Conservation (phyloP, 2,113 vertebrate genomes). For the Aphelocoma coerulescens region DNA sequence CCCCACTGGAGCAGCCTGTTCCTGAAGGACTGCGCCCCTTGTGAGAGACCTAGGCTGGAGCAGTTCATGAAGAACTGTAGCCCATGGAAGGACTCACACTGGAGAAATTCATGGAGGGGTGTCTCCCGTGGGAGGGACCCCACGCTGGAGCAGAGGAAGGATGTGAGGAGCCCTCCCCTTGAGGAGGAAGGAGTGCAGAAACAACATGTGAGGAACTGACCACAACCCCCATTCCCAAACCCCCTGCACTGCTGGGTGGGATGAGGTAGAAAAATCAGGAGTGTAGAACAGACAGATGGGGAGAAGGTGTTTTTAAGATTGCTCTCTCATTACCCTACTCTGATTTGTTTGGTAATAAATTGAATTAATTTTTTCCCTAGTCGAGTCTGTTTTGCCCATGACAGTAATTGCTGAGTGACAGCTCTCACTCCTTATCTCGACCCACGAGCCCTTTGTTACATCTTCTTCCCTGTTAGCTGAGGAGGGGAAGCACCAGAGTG, state of each 20-base stretch:
- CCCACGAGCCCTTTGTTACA: fast-evolving
- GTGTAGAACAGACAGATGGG: neutral
- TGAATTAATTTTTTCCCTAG: neutral
- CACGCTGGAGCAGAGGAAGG: fast-evolving
- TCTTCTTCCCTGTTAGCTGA: neutral
- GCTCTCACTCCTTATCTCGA: neutral
- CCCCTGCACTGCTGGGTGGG: fast-evolving
- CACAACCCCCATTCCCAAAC: neutral
- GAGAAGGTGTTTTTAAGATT: neutral
- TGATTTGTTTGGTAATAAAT: neutral
- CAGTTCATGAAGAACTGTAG: neutral
- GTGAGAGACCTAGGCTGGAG: neutral
- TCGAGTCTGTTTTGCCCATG: fast-evolving
- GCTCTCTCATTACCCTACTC: neutral
- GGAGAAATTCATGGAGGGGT: neutral
- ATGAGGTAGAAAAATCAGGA: neutral
- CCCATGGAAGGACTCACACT: fast-evolving
- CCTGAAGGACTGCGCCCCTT: neutral
- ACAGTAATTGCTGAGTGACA: neutral
- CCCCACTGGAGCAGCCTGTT: neutral
- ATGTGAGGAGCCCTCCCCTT: neutral
- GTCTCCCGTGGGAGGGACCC: fast-evolving
- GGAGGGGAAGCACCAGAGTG: neutral
- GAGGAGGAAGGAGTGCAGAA: neutral
- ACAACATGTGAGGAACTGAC: neutral